Evolutionary conservation across 2,888 invertebrate species (phyloP).

Genomic region (Mechanitis messenoides): DNA sequence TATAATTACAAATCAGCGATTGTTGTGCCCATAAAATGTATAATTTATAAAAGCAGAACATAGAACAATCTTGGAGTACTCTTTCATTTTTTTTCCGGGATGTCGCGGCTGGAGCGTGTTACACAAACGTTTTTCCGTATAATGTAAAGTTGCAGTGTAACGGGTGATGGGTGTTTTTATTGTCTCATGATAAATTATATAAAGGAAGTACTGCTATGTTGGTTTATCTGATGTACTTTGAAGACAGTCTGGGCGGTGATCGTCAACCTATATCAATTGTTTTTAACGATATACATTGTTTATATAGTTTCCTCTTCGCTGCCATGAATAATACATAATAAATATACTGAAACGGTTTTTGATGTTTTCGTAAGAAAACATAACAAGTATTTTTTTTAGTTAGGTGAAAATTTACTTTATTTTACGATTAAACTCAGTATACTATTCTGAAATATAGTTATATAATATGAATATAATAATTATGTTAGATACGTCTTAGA

Average conservation of each 20-base stretch:
- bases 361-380: no score
- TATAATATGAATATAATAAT: no score
- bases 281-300: constrained; percentile 14
- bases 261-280: constrained; percentile 13
- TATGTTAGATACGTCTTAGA: no score
- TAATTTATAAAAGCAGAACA: constrained; percentile 67
- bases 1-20: constrained; percentile 74
- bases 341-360: constrained; percentile 9
- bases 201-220: constrained; percentile 25
- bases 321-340: constrained; percentile 16
- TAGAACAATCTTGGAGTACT: constrained; percentile 47
- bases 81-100: constrained; percentile 47
- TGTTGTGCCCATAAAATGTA: constrained; percentile 69
- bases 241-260: constrained; percentile 12
- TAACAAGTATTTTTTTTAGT: no score
- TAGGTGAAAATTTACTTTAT: no score
- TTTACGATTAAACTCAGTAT: no score
- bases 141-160: constrained; percentile 44
- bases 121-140: constrained; percentile 55
- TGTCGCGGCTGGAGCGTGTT: constrained; percentile 48
- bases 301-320: constrained; percentile 15
- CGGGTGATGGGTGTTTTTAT: constrained; percentile 44
- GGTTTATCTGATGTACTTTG: constrained; percentile 32
- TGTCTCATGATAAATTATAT: constrained; percentile 41
- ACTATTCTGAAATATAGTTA: no score